phyloP scores from a whole-genome alignment of 2,888 invertebrate genomes.

The Nysson spinosus region DNA sequence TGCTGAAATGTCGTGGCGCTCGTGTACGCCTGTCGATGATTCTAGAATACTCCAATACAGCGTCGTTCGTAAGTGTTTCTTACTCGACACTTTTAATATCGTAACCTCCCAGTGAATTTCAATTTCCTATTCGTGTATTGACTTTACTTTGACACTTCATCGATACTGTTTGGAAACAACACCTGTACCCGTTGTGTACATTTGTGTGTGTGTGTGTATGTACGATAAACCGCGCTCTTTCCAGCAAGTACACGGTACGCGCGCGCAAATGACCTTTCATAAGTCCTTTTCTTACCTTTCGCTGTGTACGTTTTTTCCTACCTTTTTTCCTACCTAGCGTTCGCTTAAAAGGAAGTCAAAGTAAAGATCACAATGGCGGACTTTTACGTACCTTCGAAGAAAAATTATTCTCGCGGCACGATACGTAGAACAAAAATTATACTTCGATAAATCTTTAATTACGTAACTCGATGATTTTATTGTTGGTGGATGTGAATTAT shows the following conservation, averaged over 20 bases:
- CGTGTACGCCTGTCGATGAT: constrained; percentile 1
- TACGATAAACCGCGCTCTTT: constrained; percentile 43
- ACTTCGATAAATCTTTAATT: too few relatives aligned
- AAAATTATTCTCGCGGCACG: too few relatives aligned
- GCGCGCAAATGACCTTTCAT: constrained; percentile 49
- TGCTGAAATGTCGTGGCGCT: background rate
- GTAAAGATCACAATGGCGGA: too few relatives aligned
- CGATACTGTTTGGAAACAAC: constrained; percentile 29
- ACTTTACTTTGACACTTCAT: background rate
- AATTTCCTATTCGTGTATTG: background rate
- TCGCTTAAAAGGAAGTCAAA: too few relatives aligned
- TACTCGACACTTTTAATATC: too few relatives aligned
- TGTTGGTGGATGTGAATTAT: too few relatives aligned
- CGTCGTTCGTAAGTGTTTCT: background rate
- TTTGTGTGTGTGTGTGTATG: constrained; percentile 28
- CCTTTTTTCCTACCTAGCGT: background rate
- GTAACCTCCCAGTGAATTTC: too few relatives aligned
- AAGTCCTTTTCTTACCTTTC: constrained; percentile 34
- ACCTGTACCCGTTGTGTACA: too few relatives aligned
- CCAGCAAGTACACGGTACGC: constrained; percentile 34
- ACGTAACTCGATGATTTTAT: too few relatives aligned
- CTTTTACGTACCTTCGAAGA: too few relatives aligned
- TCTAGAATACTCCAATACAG: constrained; percentile 24
- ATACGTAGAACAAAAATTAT: too few relatives aligned
- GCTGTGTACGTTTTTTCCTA: constrained; percentile 11